Evolutionary conservation across 1,140 invertebrate genomes (phyloP).

Genomic region (Drosophila mayri): DNA sequence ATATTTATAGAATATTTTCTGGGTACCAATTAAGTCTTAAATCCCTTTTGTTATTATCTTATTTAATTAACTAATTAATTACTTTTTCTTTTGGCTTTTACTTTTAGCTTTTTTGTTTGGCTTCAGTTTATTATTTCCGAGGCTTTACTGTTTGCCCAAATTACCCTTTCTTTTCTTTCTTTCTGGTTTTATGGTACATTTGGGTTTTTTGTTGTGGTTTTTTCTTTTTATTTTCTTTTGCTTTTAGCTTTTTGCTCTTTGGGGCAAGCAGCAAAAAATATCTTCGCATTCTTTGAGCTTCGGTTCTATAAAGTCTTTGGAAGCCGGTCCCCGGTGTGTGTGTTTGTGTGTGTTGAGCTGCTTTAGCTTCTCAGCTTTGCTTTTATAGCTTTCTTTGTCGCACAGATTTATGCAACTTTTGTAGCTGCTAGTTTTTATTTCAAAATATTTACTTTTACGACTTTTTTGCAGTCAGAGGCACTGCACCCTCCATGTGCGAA

Average conservation of each 20-base stretch:
- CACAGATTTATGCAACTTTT: conserved; percentile 77
- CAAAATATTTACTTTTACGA: conserved; percentile 57
- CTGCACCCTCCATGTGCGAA: conserved; percentile 3
- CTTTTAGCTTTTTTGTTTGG: neutral
- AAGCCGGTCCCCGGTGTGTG: conserved; percentile 57
- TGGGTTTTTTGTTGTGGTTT: conserved; percentile 33
- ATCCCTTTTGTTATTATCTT: neutral
- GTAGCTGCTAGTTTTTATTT: conserved; percentile 59
- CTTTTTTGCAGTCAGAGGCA: conserved; percentile 9
- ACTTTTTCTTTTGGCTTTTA: conserved; percentile 3
- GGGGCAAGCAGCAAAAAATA: conserved; percentile 51
- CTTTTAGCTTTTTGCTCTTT: conserved; percentile 56
- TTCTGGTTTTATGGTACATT: conserved; percentile 49
- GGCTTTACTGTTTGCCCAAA: conserved; percentile 29
- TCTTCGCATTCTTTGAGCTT: conserved; percentile 65
- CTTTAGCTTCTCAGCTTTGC: neutral
- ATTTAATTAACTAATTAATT: conserved; percentile 19
- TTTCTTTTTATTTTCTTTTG: conserved; percentile 16
- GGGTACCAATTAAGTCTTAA: neutral
- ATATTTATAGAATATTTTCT: neutral
- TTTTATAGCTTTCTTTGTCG: conserved; percentile 68
- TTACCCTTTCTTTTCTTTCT: conserved; percentile 57
- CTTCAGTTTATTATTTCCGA: conserved; percentile 12
- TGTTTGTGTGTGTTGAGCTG: conserved; percentile 20
- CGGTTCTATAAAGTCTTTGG: conserved; percentile 29